Evolutionary conservation across 2,888 invertebrate species (phyloP), one percentile per base, ranked within the genome.

Genomic region (Ormia ochracea): DNA sequence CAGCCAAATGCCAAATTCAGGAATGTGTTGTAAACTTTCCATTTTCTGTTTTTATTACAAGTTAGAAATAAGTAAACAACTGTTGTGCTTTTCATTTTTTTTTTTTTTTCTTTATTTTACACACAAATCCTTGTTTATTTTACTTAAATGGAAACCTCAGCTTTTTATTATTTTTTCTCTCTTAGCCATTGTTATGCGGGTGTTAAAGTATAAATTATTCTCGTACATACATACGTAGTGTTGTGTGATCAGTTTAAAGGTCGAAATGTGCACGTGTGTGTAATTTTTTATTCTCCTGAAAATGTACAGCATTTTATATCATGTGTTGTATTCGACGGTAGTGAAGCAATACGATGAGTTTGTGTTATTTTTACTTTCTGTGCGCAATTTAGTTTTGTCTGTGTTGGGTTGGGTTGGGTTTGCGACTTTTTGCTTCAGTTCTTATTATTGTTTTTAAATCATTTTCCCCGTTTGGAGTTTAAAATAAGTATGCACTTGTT

Each of bases 1-100:
- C 81, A 68, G 72, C 78, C 78, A 83, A 82, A 82, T 82, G 81
- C 82, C 82, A 82, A 83, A 81, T 81, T 82, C 81, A 78, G 81
- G 78, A 80, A 73, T 82, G 82, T 82, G 80, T 81, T 82, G 81
- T 80, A 74, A 76, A 78, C 81, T 82, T 82, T 78, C 61, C 38
- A 14, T 41, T 56, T 69, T 61, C 6, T 59, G 28, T 43, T 76
- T 82, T 81, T 73, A 81, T 82, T 82, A 81, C 38, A 78, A 65
- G 61, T 78, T n/a, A n/a, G 45, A 72, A 80, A 77, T 72, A 52
- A 76, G 6, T 4, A 78, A 75, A 61, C 59, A 69, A 50, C n/a
- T n/a, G n/a, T n/a, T n/a, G n/a, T n/a, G 73, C 4, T 12, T 12
- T 3, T 1, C 12, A 12, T 33, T 12, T 4, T 12, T 33, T 4